phyloP scores from a whole-genome alignment of 2,888 invertebrate genomes.

The Apotomis betuletana region DNA sequence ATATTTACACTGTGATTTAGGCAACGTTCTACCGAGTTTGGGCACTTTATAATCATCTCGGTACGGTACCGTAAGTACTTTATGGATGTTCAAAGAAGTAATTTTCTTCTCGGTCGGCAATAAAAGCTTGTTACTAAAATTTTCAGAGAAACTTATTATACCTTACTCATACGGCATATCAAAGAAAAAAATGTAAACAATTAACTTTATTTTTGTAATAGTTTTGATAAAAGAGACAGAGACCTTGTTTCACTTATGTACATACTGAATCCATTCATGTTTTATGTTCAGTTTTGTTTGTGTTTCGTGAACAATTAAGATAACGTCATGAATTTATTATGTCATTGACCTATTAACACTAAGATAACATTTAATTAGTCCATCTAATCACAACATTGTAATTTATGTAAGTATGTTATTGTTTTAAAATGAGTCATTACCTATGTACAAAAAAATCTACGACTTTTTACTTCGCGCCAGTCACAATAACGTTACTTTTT shows the following conservation, averaged over 20 bases:
- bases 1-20: too few relatives aligned
- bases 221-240: too few relatives aligned
- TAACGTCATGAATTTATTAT: conserved; percentile 4
- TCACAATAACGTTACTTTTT: too few relatives aligned
- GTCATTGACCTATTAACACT: conserved; percentile 35
- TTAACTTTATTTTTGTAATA: background rate
- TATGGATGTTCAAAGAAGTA: too few relatives aligned
- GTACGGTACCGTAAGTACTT: too few relatives aligned
- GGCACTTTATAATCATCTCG: too few relatives aligned
- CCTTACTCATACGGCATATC: background rate
- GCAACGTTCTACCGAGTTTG: too few relatives aligned
- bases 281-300: background rate
- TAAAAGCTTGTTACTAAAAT: too few relatives aligned
- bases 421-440: conserved; percentile 13
- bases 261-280: too few relatives aligned
- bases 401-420: conserved; percentile 9
- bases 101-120: too few relatives aligned
- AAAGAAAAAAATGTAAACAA: background rate
- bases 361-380: conserved; percentile 31
- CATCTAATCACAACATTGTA: conserved; percentile 23
- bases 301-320: conserved; percentile 8
- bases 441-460: background rate
- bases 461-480: too few relatives aligned
- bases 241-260: too few relatives aligned
- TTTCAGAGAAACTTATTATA: background rate